phyloP scores from a whole-genome alignment of 2,113 vertebrate species.

The Chroicocephalus ridibundus region DNA sequence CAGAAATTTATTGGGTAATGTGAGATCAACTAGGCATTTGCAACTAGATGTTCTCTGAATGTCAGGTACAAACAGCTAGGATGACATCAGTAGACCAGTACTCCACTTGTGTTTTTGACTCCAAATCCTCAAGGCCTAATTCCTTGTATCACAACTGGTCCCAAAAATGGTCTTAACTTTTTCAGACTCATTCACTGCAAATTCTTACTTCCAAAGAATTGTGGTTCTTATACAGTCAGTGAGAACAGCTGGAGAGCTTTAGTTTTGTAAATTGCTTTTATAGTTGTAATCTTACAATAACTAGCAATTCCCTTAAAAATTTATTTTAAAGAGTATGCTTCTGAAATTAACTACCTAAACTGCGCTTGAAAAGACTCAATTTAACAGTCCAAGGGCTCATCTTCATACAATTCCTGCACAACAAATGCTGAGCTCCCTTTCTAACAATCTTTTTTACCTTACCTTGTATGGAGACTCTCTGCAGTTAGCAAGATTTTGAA shows the following conservation, averaged over 20 bases:
- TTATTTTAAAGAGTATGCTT: background rate
- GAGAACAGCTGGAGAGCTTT: background rate
- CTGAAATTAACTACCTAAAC: background rate
- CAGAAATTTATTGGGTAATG: background rate
- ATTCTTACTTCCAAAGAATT: background rate
- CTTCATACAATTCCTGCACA: background rate
- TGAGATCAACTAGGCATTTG: background rate
- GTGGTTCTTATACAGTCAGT: background rate
- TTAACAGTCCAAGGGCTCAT: background rate
- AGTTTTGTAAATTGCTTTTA: background rate
- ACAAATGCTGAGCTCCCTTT: background rate
- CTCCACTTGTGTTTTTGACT: background rate
- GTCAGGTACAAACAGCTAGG: background rate
- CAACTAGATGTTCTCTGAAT: background rate
- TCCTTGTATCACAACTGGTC: background rate
- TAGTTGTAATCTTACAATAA: background rate
- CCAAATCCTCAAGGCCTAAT: background rate
- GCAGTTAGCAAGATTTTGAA: background rate
- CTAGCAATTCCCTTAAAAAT: background rate
- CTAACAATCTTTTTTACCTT: background rate
- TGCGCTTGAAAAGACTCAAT: background rate
- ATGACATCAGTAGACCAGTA: background rate
- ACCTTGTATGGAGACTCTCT: background rate
- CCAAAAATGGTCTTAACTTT: background rate
- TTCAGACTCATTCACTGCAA: background rate